Percentiles rank a stretch among this genome's conserved stretches.
These are phyloP conservation scores for Microctonus hyperodae DNA, from an alignment of 2,888 invertebrate species.

Conservation along the genomic window DNA sequence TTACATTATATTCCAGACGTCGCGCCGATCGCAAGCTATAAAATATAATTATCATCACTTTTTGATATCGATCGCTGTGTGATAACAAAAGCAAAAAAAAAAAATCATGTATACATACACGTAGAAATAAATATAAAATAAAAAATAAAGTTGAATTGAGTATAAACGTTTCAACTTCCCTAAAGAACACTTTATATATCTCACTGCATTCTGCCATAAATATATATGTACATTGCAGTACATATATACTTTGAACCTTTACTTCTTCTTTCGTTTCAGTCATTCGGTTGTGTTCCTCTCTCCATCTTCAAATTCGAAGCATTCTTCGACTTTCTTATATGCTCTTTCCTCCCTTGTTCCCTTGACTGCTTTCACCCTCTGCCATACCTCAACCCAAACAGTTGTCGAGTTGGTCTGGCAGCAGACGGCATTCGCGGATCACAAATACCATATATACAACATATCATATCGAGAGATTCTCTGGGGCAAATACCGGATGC, in stretches of 20 bases:
- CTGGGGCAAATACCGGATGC: constrained; percentile 18
- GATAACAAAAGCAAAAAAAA: not conserved
- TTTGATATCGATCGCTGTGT: not conserved
- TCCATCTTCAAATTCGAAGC: not conserved
- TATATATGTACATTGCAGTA: not conserved
- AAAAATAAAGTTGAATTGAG: constrained; percentile 1
- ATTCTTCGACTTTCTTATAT: constrained; percentile 9
- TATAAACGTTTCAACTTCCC: constrained; percentile 9
- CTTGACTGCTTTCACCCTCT: not conserved
- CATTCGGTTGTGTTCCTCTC: not conserved
- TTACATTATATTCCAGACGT: constrained; percentile 20
- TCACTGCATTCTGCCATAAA: not conserved
- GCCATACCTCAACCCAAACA: not conserved
- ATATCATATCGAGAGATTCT: constrained; percentile 16
- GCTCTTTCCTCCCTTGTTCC: not conserved
- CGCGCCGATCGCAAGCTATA: constrained; percentile 7
- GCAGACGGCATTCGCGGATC: constrained; percentile 23
- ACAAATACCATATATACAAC: constrained; percentile 22
- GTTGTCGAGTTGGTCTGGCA: constrained; percentile 14
- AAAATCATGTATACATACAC: not conserved
- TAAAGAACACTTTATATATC: not conserved
- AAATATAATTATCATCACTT: constrained; percentile 10
- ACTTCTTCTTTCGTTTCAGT: not conserved
- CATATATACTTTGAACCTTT: no score
- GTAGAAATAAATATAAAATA: no score